Evolutionary conservation across 2,113 vertebrate genomes (phyloP), one percentile per base, ranked within the genome.

Genomic region (Nesogale talazaci): DNA sequence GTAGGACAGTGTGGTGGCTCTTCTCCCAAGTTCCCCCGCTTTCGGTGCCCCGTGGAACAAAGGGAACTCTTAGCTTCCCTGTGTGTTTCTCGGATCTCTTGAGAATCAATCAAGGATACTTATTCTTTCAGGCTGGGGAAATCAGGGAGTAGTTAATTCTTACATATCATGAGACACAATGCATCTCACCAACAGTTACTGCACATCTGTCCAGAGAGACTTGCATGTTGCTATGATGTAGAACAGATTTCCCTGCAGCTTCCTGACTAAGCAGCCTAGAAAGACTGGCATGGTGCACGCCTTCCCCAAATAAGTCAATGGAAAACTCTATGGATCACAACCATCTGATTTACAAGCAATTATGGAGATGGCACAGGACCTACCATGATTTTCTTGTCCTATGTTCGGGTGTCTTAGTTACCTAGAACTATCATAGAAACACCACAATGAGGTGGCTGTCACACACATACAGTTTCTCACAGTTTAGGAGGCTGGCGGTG

Each of bases 121-220:
- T 46, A 20, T 83, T 92, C 36, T n/a, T 94, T 89, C 81, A 52
- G n/a, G 17, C 14, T 86, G 67, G 83, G 36, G 76, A 77, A 65
- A 76, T 80, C 12, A 78, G 36, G 70, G n/a, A n/a, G n/a, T n/a
- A n/a, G n/a, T n/a, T n/a, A 72, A 34, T 38, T 72, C 70, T 72
- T 34, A 72, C 5, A 31, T 70, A 34, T 36, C 19, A 8, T 36
- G 70, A 72, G 70, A 27, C 20, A 65, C 34, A 23, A 16, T 36
- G n/a, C n/a, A 36, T 17, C n/a, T 72, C 70, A 22, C 22, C n/a
- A 3, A 27, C 17, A 36, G 70, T 23, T 36, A 6, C 5, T 12
- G 11, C 5, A 14, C n/a, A 70, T 34, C n/a, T 72, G 22, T 36
- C 70, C 19, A 17, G 36, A 20, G 20, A 72, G n/a, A 10, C 67